A percentile compares a stretch with the other conserved stretches of the same genome.
phyloP scores from a whole-genome alignment of 2,888 invertebrate species.

The Caenorhabditis plicata region DNA sequence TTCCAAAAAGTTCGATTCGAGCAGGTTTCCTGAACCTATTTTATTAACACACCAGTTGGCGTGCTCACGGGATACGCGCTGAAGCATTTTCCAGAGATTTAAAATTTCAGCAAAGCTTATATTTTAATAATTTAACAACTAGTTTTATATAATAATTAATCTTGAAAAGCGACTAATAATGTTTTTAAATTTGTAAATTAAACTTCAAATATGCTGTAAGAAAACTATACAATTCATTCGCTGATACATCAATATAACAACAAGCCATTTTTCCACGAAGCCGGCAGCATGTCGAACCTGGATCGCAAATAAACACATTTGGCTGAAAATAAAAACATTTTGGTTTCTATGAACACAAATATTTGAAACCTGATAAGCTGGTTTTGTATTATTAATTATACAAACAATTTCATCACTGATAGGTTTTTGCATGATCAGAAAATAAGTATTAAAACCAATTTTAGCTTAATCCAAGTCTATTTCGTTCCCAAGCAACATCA shows the following conservation, averaged over 20 bases:
- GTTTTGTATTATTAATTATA: constrained; percentile 16
- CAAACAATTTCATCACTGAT: constrained; percentile 7
- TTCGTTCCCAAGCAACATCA: no score
- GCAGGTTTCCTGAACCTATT: no score
- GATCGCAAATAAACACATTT: constrained; percentile 23
- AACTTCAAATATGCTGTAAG: neutral
- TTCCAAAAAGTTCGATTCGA: no score
- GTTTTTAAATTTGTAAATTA: neutral
- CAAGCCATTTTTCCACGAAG: constrained; percentile 17
- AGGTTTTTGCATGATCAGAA: no score
- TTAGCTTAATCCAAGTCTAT: no score
- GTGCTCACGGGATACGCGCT: no score
- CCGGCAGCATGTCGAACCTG: constrained; percentile 20
- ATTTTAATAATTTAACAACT: constrained; percentile 3
- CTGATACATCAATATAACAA: constrained; percentile 27
- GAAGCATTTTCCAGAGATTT: no score
- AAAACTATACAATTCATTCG: constrained; percentile 18
- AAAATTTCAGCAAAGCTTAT: constrained; percentile 7
- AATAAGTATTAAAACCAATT: no score
- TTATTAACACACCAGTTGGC: no score
- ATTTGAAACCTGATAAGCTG: constrained; percentile 15
- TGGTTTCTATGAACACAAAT: neutral
- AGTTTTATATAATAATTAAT: no score
- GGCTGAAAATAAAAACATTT: constrained; percentile 10
- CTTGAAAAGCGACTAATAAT: neutral